Evolutionary conservation across 2,888 invertebrate species (phyloP), one percentile per base, ranked within the genome.

Genomic region (Harpagoxenus sublaevis): DNA sequence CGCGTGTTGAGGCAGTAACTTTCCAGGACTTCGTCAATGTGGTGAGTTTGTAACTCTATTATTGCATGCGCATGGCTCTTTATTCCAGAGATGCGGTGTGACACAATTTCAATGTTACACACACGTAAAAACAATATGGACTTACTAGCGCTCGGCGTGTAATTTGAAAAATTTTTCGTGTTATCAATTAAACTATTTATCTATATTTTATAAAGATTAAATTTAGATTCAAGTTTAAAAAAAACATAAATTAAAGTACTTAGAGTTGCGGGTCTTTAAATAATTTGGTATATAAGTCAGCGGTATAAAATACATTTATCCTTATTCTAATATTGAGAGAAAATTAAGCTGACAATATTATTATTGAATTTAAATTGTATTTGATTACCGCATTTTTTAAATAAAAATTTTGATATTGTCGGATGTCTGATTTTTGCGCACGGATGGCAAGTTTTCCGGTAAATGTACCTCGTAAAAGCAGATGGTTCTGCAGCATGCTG

Each of bases 11-110:
- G 84, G 98, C 98, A 84, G 98, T 98, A 92, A 98, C 98, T 57
- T 98, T 98, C 95, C 98, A 98, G 96, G 98, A 98, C 94, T 98
- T 98, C 95, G 98, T 98, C 91, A 98, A 98, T 96, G 98, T 98
- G 97, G 98, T 98, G 95, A 98, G 98, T 97, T 57, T 39, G 8
- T 23, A 15, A 65, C 3, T 39, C 10, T 74, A 48, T 75, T n/a
- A 28, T 53, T 51, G n/a, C 8, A 57, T 39, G 3, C 18, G 53
- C n/a, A 39, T 77, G 6, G 15, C 9, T 63, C 15, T 39, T 10
- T 53, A 65, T 28, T 28, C 8, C 23, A n/a, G 2, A 78, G 9
- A 8, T 62, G 28, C 12, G 3, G 5, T 55, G 18, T 31, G 10
- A 45, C 12, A 66, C n/a, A 28, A 66, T 77, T 35, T 28, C 9